phyloP scores from a whole-genome alignment of 1,140 invertebrate genomes.

The Drosophila prosaltans region DNA sequence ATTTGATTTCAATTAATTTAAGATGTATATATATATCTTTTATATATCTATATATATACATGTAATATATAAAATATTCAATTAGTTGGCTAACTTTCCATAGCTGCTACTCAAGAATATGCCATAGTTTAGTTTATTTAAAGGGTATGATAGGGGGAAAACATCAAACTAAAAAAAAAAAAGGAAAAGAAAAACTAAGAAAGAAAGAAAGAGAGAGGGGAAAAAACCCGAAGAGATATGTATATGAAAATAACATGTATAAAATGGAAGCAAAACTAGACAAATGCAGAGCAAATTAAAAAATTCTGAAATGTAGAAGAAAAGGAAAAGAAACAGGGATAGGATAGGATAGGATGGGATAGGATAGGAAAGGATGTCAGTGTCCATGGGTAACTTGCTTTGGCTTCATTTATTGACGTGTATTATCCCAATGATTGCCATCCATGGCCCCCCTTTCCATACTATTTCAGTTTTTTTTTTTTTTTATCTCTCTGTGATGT shows the following conservation, averaged over 20 bases:
- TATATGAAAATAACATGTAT: slow-evolving; percentile 27
- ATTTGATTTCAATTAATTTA: too few relatives aligned
- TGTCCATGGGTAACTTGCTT: slow-evolving; percentile 14
- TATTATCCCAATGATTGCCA: slow-evolving; percentile 76
- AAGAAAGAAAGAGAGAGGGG: slow-evolving; percentile 19
- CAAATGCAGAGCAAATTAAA: slow-evolving; percentile 63
- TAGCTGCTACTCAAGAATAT: neutral
- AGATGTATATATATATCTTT: too few relatives aligned
- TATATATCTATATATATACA: too few relatives aligned
- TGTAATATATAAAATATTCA: too few relatives aligned
- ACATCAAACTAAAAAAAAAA: slow-evolving; percentile 28
- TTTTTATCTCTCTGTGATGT: slow-evolving; percentile 16
- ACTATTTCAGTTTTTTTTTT: slow-evolving; percentile 71
- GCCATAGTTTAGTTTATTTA: neutral
- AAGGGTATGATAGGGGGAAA: neutral
- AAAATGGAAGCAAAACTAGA: slow-evolving; percentile 31
- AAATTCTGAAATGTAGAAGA: slow-evolving; percentile 52
- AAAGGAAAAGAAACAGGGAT: neutral
- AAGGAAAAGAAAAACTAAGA: neutral
- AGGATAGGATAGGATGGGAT: too few relatives aligned
- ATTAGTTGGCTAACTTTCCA: too few relatives aligned
- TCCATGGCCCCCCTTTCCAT: slow-evolving; percentile 23
- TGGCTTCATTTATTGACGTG: slow-evolving; percentile 76
- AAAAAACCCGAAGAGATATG: neutral
- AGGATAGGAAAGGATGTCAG: neutral